These are phyloP conservation scores for Meteorus colon DNA, from an alignment of 2,888 invertebrate genomes.

Conservation along the genomic window DNA sequence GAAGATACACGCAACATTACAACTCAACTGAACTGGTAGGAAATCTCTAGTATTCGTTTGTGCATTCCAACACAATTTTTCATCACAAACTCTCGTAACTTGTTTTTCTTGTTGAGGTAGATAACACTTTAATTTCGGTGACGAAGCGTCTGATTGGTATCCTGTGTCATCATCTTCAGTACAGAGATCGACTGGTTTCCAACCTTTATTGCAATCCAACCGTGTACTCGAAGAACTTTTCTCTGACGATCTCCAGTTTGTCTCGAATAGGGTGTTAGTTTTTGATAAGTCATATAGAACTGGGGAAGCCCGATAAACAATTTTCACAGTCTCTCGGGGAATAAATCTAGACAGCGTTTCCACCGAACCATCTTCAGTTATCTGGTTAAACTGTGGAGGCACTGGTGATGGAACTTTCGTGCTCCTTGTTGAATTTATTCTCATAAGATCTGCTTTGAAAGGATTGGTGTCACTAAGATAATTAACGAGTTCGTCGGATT, in stretches of 20 bases:
- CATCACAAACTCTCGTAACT: not conserved
- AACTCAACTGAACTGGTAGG: constrained; percentile 44
- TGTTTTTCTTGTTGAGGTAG: not conserved
- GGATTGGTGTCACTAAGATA: constrained; percentile 46
- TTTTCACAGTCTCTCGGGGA: not conserved
- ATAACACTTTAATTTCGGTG: not conserved
- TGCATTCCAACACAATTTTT: not conserved
- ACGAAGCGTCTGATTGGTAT: not conserved
- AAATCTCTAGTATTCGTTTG: not conserved
- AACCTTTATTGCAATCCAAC: not conserved
- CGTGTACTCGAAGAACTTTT: not conserved
- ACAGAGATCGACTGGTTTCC: not conserved
- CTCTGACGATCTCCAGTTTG: not conserved
- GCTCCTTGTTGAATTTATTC: not conserved
- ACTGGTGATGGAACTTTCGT: not conserved
- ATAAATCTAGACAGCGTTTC: not conserved
- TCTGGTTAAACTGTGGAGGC: not conserved
- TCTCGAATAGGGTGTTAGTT: not conserved
- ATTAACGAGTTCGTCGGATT: not conserved
- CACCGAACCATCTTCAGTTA: not conserved
- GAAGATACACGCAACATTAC: constrained; percentile 53
- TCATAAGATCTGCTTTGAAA: constrained; percentile 38
- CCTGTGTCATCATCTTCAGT: not conserved
- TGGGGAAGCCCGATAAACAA: constrained; percentile 13
- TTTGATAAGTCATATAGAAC: constrained; percentile 7